These are phyloP conservation scores for Drusus annulatus DNA, from an alignment of 1,140 invertebrate genomes.

Conservation along the genomic window DNA sequence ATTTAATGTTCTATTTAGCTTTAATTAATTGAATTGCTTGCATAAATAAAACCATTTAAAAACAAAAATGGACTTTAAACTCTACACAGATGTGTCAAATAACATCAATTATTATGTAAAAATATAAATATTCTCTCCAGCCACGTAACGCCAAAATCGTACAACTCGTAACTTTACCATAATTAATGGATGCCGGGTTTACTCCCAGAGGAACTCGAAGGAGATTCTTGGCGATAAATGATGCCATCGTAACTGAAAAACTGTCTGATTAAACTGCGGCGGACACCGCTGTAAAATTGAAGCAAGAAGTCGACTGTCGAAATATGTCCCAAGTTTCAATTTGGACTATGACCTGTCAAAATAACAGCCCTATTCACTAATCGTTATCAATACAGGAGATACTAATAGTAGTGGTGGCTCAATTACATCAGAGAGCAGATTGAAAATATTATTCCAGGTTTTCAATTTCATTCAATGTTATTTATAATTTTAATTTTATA, in stretches of 20 bases:
- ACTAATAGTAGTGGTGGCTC: too few relatives aligned
- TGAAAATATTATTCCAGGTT: too few relatives aligned
- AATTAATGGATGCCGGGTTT: conserved; percentile 35
- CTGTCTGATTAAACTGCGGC: conserved; percentile 4
- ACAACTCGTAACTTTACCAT: conserved; percentile 29
- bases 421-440: too few relatives aligned
- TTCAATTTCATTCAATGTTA: too few relatives aligned
- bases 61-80: conserved; percentile 32
- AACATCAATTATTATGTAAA: conserved; percentile 30
- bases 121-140: conserved; percentile 22
- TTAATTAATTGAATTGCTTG: too few relatives aligned
- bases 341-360: conserved; percentile 36
- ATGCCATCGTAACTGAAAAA: conserved; percentile 38
- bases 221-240: conserved; percentile 49
- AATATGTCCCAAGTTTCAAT: background rate
- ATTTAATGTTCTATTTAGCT: too few relatives aligned
- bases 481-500: too few relatives aligned
- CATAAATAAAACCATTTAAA: too few relatives aligned
- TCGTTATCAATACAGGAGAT: background rate
- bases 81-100: conserved; percentile 6
- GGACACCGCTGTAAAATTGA: background rate
- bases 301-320: background rate
- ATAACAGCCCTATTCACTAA: conserved; percentile 16
- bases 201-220: conserved; percentile 39
- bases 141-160: conserved; percentile 21